These are phyloP conservation scores for Bubo bubo DNA, from an alignment of 2,113 vertebrate species.

Conservation along the genomic window DNA sequence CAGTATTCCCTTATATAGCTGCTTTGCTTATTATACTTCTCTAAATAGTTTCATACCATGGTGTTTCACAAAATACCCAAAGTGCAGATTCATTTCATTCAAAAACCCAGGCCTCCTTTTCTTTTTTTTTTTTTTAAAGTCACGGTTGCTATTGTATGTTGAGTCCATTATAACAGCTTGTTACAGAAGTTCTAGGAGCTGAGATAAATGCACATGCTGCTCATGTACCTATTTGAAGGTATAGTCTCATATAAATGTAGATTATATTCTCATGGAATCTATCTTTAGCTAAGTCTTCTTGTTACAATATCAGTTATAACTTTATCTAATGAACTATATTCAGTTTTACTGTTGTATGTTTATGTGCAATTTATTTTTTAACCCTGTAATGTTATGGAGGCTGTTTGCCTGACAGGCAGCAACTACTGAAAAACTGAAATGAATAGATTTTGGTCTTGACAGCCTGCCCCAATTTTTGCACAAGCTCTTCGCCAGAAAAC, in stretches of 20 bases:
- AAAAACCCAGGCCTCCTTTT: background rate
- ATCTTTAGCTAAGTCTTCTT: background rate
- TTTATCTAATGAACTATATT: background rate
- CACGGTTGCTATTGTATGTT: background rate
- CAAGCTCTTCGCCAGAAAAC: background rate
- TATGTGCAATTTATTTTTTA: background rate
- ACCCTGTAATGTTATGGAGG: background rate
- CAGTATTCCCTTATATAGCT: background rate
- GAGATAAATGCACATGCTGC: background rate
- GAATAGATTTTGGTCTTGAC: background rate
- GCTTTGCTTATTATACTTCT: background rate
- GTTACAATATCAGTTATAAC: background rate
- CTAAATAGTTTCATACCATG: background rate
- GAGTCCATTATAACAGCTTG: background rate
- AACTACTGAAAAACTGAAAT: background rate
- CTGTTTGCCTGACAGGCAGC: background rate
- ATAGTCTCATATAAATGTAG: background rate
- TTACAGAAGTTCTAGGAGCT: background rate
- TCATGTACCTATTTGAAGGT: background rate
- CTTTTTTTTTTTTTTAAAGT: background rate
- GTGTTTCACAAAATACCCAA: background rate
- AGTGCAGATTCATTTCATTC: background rate
- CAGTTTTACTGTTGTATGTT: background rate
- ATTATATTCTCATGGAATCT: background rate
- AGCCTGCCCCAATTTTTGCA: slow-evolving; percentile 49